Conservation (phyloP, 1,140 invertebrate species). For the Aphelenchoides avenae region DNA sequence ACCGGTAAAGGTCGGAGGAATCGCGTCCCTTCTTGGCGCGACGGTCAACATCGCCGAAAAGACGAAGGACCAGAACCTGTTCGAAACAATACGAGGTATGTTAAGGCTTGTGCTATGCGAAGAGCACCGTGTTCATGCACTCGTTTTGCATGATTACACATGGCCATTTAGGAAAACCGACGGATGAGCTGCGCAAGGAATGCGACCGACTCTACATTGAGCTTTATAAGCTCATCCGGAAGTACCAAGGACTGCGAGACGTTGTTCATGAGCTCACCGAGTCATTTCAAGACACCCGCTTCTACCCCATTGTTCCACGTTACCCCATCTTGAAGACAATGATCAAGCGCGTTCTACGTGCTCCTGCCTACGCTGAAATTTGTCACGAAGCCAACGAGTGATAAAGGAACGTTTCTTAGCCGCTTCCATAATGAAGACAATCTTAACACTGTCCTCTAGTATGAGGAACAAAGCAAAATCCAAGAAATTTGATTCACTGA, state of each 20-base stretch:
- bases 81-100: constrained; percentile 40
- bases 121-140: background rate
- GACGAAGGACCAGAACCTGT: constrained; percentile 35
- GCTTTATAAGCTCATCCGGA: constrained; percentile 80
- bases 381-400: constrained; percentile 70
- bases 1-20: constrained; percentile 77
- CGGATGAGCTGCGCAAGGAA: constrained; percentile 81
- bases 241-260: constrained; percentile 80
- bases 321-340: constrained; percentile 90
- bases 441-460: no score
- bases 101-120: constrained; percentile 1
- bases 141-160: background rate
- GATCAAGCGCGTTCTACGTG: constrained; percentile 87
- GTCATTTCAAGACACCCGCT: constrained; percentile 76
- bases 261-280: constrained; percentile 82
- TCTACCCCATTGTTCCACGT: constrained; percentile 84
- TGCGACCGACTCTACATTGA: constrained; percentile 91
- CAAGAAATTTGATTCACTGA: no score
- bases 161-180: constrained; percentile 55
- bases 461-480: no score
- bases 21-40: constrained; percentile 49
- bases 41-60: constrained; percentile 39
- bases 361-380: constrained; percentile 89
- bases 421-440: no score
- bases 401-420: no score